Evolutionary conservation across 2,797 vertebrate species (phyloP).

Genomic region (Lacerta bilineata): DNA sequence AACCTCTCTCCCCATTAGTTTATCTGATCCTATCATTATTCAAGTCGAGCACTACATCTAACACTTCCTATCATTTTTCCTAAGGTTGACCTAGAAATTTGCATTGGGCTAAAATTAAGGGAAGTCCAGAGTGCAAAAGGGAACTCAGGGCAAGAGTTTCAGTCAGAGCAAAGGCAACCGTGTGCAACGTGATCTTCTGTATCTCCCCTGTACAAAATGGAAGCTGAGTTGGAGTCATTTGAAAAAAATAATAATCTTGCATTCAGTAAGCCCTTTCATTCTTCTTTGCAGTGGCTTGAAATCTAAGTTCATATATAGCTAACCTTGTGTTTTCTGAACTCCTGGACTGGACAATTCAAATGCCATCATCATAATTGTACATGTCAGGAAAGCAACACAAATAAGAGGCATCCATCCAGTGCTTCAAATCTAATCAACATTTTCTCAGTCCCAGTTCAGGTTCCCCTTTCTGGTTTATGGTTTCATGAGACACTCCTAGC

Average conservation of each 20-base stretch:
- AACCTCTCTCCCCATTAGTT: background rate
- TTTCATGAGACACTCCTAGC: slow-evolving; percentile 37
- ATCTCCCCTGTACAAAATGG: background rate
- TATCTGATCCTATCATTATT: background rate
- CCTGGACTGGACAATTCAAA: slow-evolving; percentile 64
- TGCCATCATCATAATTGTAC: slow-evolving; percentile 55
- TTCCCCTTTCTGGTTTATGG: slow-evolving; percentile 39
- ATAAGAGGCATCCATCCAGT: slow-evolving; percentile 56
- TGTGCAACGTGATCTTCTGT: background rate
- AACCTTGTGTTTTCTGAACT: slow-evolving; percentile 25
- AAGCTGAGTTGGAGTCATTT: background rate
- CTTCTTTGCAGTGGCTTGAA: slow-evolving; percentile 28
- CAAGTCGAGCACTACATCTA: background rate
- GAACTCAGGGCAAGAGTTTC: background rate
- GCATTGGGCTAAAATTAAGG: background rate
- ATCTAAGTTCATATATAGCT: slow-evolving; percentile 35
- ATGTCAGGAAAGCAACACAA: slow-evolving; percentile 60
- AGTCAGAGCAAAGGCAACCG: background rate
- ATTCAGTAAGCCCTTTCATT: slow-evolving; percentile 31
- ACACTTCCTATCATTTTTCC: background rate
- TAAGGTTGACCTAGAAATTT: background rate
- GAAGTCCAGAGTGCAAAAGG: background rate
- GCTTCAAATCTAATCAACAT: slow-evolving; percentile 63
- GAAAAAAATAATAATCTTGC: slow-evolving; percentile 9
- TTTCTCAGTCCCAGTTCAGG: slow-evolving; percentile 50